Base-by-base conservation (phyloP, 2,113 vertebrate species). In the Conger conger region DNA sequence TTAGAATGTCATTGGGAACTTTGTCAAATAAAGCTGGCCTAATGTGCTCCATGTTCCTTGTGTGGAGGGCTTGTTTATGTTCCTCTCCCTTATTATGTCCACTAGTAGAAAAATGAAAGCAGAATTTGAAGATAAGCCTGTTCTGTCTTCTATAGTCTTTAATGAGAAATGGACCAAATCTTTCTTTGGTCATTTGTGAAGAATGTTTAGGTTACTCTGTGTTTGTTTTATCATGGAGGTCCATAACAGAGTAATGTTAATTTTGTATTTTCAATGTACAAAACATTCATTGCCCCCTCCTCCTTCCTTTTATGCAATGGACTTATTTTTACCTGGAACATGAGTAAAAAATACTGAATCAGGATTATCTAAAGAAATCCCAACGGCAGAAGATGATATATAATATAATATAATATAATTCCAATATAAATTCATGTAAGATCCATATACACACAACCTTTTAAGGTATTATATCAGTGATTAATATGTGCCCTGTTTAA, bases 41-140 rank as follows among this genome's bases (percentile, higher is more conserved):
- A 33, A 27, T 4, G 8, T 63, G 27, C 68, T 33, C 68, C 15
- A 27, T 63, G 57, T 63, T 20, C n/a, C 27, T n/a, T 73, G n/a
- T 73, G 68, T 73, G 68, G 68, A 73, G 8, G 68, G n/a, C 68
- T 68, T 68, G 18, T 73, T 73, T 73, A 20, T 73, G 68, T 73
- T 73, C 33, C 9, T 33, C 68, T 11, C 27, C 11, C n/a, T 50
- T 50, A 13, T 9, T 50, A 13, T 7, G 40, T 50, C 45, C 45
- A 50, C 6, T 1, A 50, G 45, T 1, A 50, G 57, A 63, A 63
- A 63, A 63, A 27, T 63, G 20, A 63, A 20, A 63, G 57, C 57
- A 63, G 23, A 63, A 63, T 63, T 63, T 23, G 57, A 63, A 23
- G 20, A 63, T 4, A 63, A 63, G 57, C 18, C 57, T 20, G 57